Conservation (phyloP, 2,113 vertebrate genomes). For the Gadus macrocephalus region DNA sequence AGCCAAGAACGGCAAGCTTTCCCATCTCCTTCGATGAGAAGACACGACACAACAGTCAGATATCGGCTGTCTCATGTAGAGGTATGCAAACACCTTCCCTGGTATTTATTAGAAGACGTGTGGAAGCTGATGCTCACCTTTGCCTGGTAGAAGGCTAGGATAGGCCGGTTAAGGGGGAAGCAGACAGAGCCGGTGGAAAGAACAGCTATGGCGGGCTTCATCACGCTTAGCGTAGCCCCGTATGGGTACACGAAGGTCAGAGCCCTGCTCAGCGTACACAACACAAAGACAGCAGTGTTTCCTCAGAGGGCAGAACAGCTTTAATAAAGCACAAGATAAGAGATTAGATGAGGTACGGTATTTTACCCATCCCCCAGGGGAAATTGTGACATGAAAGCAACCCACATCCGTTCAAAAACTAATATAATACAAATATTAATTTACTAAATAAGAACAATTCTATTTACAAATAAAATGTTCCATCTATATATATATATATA, state of each 20-base stretch:
- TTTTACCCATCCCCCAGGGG: too few relatives aligned
- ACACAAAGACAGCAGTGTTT: neutral
- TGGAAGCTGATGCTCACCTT: slow-evolving; percentile 70
- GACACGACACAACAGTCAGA: neutral
- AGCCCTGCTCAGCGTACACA: slow-evolving; percentile 70
- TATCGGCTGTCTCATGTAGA: neutral
- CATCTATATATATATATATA: too few relatives aligned
- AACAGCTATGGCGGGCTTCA: slow-evolving; percentile 88
- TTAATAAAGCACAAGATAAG: too few relatives aligned
- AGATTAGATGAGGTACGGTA: too few relatives aligned
- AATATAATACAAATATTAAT: too few relatives aligned
- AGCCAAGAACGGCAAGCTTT: slow-evolving; percentile 88
- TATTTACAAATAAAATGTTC: too few relatives aligned
- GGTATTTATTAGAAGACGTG: neutral
- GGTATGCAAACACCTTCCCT: neutral
- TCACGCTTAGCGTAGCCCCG: slow-evolving; percentile 89
- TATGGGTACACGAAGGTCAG: slow-evolving; percentile 93
- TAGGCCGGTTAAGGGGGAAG: slow-evolving; percentile 92
- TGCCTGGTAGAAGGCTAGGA: slow-evolving; percentile 86
- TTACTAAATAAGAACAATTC: too few relatives aligned
- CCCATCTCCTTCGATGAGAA: slow-evolving; percentile 71
- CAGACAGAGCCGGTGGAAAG: slow-evolving; percentile 94
- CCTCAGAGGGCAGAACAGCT: neutral
- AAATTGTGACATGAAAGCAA: too few relatives aligned
- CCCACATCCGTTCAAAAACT: too few relatives aligned